Conservation (phyloP, 2,888 invertebrate genomes). For the Rotaria magnacalcarata region DNA sequence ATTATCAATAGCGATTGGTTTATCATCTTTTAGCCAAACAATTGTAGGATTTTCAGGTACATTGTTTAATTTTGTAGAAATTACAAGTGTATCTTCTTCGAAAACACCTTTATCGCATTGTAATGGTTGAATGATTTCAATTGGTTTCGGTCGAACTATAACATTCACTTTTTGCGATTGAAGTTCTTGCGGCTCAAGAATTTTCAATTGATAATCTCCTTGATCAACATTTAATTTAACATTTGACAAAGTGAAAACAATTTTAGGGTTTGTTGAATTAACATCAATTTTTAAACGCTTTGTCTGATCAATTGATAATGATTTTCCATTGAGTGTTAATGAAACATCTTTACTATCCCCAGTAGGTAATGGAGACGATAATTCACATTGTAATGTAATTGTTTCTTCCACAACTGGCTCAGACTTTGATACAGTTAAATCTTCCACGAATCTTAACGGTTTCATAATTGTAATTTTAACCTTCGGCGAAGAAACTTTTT, state of each 20-base stretch:
- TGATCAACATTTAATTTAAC: constrained; percentile 23
- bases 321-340: not conserved
- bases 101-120: not conserved
- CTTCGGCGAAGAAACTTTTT: not conserved
- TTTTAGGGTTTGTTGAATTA: not conserved
- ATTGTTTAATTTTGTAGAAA: constrained; percentile 23
- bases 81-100: not conserved
- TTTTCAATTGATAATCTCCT: constrained; percentile 26
- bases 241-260: not conserved
- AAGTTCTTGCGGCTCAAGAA: not conserved
- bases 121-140: constrained; percentile 26
- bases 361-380: not conserved
- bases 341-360: constrained; percentile 8
- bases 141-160: not conserved
- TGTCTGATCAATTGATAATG: not conserved
- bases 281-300: not conserved
- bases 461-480: not conserved
- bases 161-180: not conserved
- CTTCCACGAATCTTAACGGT: not conserved
- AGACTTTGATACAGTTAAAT: constrained; percentile 19
- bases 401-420: not conserved
- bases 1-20: not conserved
- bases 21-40: constrained; percentile 8
- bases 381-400: constrained; percentile 17
- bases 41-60: not conserved